Evolutionary conservation across 2,888 invertebrate species (phyloP).

Genomic region (Frankliniella intonsa): DNA sequence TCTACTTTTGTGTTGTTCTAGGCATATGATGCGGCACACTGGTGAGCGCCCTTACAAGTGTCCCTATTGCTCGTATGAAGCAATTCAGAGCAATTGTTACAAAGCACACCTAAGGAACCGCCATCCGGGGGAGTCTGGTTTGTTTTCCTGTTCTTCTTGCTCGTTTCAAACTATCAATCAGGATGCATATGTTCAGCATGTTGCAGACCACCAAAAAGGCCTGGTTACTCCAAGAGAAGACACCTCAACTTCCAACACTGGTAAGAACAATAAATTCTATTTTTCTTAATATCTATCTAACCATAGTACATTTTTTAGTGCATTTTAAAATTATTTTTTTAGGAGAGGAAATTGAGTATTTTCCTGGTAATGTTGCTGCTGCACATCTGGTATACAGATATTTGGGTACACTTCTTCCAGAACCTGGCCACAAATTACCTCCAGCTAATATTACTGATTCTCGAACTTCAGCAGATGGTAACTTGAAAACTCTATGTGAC

Average conservation of each 20-base stretch:
- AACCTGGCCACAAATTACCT: conserved; percentile 41
- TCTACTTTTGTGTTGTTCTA: conserved; percentile 34
- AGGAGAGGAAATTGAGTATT: conserved; percentile 44
- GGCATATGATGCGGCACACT: conserved; percentile 47
- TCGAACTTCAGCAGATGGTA: conserved; percentile 46
- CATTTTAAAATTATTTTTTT: conserved; percentile 36
- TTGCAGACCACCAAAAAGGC: conserved; percentile 54
- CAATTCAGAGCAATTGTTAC: conserved; percentile 64
- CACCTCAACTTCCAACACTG: conserved; percentile 35
- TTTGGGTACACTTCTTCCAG: conserved; percentile 45
- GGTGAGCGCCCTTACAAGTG: conserved; percentile 59
- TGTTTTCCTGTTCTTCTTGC: conserved; percentile 53
- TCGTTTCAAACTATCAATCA: conserved; percentile 57
- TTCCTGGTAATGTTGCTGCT: conserved; percentile 47
- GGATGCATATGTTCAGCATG: conserved; percentile 52
- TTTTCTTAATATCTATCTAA: neutral
- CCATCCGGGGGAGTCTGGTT: conserved; percentile 51
- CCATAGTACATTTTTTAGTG: conserved; percentile 14
- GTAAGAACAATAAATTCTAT: neutral
- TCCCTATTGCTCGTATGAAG: conserved; percentile 61
- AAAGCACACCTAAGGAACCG: conserved; percentile 57
- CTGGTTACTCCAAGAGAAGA: conserved; percentile 43
- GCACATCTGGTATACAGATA: conserved; percentile 47
- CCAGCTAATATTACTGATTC: conserved; percentile 47
- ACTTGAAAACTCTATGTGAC: conserved; percentile 35